Base-by-base conservation (phyloP, 2,797 vertebrate species). In the Iguana delicatissima region DNA sequence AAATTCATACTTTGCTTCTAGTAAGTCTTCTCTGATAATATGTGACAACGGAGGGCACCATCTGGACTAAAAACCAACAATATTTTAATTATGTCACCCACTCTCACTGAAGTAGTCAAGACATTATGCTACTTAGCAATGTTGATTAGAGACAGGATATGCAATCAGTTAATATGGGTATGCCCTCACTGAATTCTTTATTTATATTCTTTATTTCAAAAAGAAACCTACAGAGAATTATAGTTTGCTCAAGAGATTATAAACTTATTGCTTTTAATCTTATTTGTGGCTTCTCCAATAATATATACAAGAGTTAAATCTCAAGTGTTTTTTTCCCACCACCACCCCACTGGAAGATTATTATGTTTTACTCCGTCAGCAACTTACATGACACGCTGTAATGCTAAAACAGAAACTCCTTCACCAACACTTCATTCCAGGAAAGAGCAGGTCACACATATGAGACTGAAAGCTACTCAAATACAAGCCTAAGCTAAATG, bases 361-460 rank as follows among this genome's bases (percentile, higher is more conserved):
- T 5, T 62, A 62, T 94, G 95, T 95, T 91, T 95, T 95, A 87
- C 94, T 88, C 46, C 89, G 88, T 95, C 95, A 95, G 96, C 92
- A 95, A 90, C 62, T 94, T 92, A 82, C 91, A 95, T 94, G 92
- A 88, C 93, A 95, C 72, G 95, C 90, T 46, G 83, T 76, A 96
- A 95, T 95, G 22, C 59, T 74, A 93, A 96, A 96, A 92, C 92
- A 93, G 93, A 97, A 97, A 96, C 86, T 93, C 93, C 95, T 96
- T 95, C 87, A 96, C 93, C 95, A 97, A 91, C 93, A 92, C 94
- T 93, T 95, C 90, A 93, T 90, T 96, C 85, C 89, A 91, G 64
- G 92, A 96, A 95, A 96, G 83, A 69, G 1, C 6, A 72, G 55
- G 91, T 93, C 92, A 94, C 82, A 95, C 92, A 94, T 73, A 94